These are phyloP conservation scores for Sitta carolinensis DNA, from an alignment of 2,797 vertebrate genomes.

Conservation along the genomic window DNA sequence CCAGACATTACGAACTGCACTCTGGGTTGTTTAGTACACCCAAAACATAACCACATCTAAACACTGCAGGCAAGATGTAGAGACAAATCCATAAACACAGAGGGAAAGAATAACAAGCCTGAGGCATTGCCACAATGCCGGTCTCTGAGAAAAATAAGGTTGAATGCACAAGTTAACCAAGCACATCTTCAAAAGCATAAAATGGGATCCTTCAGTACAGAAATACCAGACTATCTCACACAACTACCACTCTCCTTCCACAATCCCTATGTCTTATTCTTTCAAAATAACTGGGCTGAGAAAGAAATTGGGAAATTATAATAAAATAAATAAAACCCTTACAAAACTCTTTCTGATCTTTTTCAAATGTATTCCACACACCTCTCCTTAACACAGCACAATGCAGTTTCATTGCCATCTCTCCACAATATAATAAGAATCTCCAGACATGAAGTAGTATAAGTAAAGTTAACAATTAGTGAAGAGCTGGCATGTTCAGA, in stretches of 20 bases:
- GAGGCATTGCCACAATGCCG: not conserved
- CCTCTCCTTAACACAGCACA: not conserved
- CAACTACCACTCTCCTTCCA: not conserved
- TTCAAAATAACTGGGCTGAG: not conserved
- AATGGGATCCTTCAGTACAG: not conserved
- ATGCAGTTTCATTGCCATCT: conserved; percentile 8
- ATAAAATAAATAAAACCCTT: conserved; percentile 18
- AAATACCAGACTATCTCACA: not conserved
- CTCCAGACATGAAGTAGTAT: not conserved
- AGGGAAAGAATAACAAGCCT: not conserved
- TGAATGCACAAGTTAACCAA: not conserved
- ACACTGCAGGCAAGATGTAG: not conserved
- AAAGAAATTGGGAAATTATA: not conserved
- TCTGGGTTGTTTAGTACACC: not conserved
- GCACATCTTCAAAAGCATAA: not conserved
- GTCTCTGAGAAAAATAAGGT: not conserved
- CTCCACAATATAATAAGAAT: conserved; percentile 32
- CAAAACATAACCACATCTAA: not conserved
- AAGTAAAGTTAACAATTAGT: conserved; percentile 36
- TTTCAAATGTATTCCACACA: not conserved
- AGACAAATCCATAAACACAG: not conserved
- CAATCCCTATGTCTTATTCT: not conserved
- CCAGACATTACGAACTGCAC: not conserved
- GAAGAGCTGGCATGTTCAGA: conserved; percentile 35
- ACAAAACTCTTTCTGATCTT: not conserved